Evolutionary conservation across 2,113 vertebrate species (phyloP).

Genomic region (Hippopotamus amphibius): DNA sequence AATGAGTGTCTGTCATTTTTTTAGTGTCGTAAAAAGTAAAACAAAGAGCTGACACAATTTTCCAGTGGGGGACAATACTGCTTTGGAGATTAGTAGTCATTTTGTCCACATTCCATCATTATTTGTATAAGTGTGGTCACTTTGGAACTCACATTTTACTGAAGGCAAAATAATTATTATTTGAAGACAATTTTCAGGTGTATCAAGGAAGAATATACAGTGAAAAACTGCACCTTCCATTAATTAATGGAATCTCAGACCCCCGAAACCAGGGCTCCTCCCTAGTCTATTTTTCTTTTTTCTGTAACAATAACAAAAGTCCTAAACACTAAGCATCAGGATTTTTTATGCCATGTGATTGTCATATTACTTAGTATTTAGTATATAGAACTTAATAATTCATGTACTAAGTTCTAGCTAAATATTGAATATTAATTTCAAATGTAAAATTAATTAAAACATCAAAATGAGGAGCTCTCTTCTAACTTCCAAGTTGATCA

Average conservation of each 20-base stretch:
- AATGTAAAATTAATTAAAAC: slow-evolving; percentile 34
- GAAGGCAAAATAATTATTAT: slow-evolving; percentile 22
- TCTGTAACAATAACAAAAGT: not conserved
- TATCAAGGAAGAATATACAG: not conserved
- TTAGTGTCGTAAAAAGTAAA: not conserved
- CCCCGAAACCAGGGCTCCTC: not conserved
- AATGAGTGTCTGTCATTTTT: slow-evolving; percentile 32
- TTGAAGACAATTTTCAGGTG: not conserved
- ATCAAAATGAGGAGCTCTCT: not conserved
- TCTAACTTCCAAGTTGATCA: not conserved
- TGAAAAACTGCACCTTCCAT: not conserved
- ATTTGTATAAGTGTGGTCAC: slow-evolving; percentile 1
- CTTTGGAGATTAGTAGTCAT: not conserved
- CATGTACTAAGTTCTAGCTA: slow-evolving; percentile 25
- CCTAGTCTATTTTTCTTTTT: slow-evolving; percentile 20
- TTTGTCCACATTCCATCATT: not conserved
- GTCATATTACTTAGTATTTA: not conserved
- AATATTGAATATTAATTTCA: slow-evolving; percentile 38
- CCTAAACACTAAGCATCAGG: not conserved
- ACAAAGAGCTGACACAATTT: not conserved
- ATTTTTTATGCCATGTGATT: not conserved
- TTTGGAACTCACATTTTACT: slow-evolving; percentile 6
- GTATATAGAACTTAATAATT: not conserved
- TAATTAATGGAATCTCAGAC: slow-evolving; percentile 23
- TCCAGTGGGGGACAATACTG: not conserved